A percentile compares a stretch with the other conserved stretches of the same genome.
These are phyloP conservation scores for Liodrosophila aerea DNA, from an alignment of 2,888 invertebrate genomes.

Conservation along the genomic window DNA sequence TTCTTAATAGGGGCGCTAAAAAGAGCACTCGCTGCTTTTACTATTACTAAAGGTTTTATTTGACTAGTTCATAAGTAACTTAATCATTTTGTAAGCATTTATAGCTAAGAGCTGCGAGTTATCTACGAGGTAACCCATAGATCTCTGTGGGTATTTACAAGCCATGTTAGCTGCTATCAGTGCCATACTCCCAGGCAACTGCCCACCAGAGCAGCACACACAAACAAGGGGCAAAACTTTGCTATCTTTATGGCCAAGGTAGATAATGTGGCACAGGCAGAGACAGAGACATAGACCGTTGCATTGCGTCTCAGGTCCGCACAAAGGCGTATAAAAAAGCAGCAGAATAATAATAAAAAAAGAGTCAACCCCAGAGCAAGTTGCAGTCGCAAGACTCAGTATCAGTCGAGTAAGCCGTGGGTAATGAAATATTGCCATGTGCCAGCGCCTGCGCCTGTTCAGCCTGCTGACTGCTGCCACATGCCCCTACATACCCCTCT, in stretches of 20 bases:
- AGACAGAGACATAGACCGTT: conserved; percentile 3
- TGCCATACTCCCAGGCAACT: conserved; percentile 24
- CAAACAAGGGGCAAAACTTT: conserved; percentile 18
- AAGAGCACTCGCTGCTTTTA: no score
- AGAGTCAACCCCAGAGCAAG: conserved; percentile 11
- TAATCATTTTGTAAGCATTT: conserved; percentile 6
- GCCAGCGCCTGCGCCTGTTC: conserved; percentile 60
- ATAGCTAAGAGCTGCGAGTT: conserved; percentile 2
- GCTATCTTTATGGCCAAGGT: conserved; percentile 38
- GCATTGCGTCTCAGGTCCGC: conserved; percentile 16
- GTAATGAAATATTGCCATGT: conserved; percentile 78
- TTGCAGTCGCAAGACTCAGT: conserved; percentile 30
- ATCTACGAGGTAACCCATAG: conserved; percentile 15
- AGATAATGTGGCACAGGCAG: conserved; percentile 31
- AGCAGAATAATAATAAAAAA: conserved; percentile 15
- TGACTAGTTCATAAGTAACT: background rate
- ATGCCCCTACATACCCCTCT: conserved; percentile 17
- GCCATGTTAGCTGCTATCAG: conserved; percentile 39
- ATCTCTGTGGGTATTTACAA: conserved; percentile 43
- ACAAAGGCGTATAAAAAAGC: conserved; percentile 48
- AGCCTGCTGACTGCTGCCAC: conserved; percentile 33
- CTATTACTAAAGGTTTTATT: background rate
- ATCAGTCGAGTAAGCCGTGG: conserved; percentile 59
- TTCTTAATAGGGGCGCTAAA: no score
- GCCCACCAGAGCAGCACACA: conserved; percentile 13